A percentile compares a stretch with the other conserved stretches of the same genome.
Conservation (phyloP, 92 coral and sea anemone species). For the Epizoanthus stellaris region DNA sequence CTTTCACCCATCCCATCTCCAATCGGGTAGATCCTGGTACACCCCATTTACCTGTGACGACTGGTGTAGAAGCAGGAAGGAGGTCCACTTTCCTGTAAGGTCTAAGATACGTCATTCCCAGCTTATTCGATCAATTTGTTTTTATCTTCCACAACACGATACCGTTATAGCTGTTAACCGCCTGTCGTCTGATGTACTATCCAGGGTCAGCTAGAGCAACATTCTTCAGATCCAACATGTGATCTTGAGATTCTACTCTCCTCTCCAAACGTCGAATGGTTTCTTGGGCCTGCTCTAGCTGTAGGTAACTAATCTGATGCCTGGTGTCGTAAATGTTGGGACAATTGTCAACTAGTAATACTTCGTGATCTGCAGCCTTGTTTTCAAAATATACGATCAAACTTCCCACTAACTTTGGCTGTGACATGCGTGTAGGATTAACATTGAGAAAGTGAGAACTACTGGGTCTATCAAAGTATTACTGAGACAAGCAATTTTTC, state of each 20-base stretch:
- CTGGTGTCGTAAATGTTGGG: neutral
- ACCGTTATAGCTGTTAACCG: conserved; percentile 42
- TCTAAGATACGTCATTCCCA: conserved; percentile 5
- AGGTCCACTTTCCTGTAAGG: neutral
- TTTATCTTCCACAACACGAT: conserved; percentile 38
- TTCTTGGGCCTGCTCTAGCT: too few species aligned
- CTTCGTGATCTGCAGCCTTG: too few species aligned
- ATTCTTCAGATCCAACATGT: conserved; percentile 22
- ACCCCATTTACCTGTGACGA: too few species aligned
- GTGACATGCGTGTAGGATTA: neutral
- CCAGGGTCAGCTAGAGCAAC: conserved; percentile 31
- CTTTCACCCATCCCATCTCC: too few species aligned
- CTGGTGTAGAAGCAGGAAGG: too few species aligned
- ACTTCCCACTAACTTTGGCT: neutral
- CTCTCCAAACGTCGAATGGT: too few species aligned
- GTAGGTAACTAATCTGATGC: too few species aligned
- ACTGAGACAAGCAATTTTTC: neutral
- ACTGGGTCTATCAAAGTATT: neutral
- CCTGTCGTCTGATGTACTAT: conserved; percentile 33
- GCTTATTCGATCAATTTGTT: conserved; percentile 30
- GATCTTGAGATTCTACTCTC: too few species aligned
- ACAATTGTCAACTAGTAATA: neutral
- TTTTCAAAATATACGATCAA: neutral
- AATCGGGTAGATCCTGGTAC: too few species aligned
- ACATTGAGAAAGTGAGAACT: too few species aligned